phyloP scores from a whole-genome alignment of 2,888 invertebrate genomes.

The Suillia variegata region DNA sequence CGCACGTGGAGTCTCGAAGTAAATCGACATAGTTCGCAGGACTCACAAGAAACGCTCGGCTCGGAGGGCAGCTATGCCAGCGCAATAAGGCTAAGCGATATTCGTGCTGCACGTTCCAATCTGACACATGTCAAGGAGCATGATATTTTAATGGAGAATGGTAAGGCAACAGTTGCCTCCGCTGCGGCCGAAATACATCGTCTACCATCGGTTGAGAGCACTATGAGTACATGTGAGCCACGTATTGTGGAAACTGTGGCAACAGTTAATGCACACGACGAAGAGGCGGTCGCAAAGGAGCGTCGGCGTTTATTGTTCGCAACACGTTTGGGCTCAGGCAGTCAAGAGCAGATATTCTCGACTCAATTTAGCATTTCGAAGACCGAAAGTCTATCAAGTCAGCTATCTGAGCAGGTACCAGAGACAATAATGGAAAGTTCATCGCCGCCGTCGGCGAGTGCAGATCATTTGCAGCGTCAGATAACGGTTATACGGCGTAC shows the following conservation, averaged over 20 bases:
- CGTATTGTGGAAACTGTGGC: slow-evolving; percentile 49
- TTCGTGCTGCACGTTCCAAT: slow-evolving; percentile 36
- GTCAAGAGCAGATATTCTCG: slow-evolving; percentile 72
- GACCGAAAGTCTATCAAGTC: slow-evolving; percentile 69
- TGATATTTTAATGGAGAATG: slow-evolving; percentile 44
- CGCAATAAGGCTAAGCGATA: slow-evolving; percentile 33
- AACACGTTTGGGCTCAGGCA: slow-evolving; percentile 69
- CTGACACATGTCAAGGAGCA: slow-evolving; percentile 45
- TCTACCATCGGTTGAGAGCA: slow-evolving; percentile 44
- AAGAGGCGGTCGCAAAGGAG: slow-evolving; percentile 51
- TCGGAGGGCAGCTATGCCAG: slow-evolving; percentile 53
- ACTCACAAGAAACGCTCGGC: slow-evolving; percentile 64
- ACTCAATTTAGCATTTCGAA: slow-evolving; percentile 70
- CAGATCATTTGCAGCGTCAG: slow-evolving; percentile 49
- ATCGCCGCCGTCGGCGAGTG: slow-evolving; percentile 35
- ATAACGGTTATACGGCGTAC: slow-evolving; percentile 53
- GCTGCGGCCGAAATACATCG: slow-evolving; percentile 48
- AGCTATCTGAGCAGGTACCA: slow-evolving; percentile 64
- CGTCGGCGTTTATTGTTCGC: slow-evolving; percentile 68
- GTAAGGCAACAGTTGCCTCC: too few species aligned
- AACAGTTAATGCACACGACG: slow-evolving; percentile 41
- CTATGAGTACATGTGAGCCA: slow-evolving; percentile 40
- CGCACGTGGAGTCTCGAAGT: slow-evolving; percentile 57
- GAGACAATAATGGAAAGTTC: slow-evolving; percentile 41
- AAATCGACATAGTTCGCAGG: slow-evolving; percentile 60